Base-by-base conservation (phyloP, 2,113 vertebrate species). In the Mormyrus lacerda region DNA sequence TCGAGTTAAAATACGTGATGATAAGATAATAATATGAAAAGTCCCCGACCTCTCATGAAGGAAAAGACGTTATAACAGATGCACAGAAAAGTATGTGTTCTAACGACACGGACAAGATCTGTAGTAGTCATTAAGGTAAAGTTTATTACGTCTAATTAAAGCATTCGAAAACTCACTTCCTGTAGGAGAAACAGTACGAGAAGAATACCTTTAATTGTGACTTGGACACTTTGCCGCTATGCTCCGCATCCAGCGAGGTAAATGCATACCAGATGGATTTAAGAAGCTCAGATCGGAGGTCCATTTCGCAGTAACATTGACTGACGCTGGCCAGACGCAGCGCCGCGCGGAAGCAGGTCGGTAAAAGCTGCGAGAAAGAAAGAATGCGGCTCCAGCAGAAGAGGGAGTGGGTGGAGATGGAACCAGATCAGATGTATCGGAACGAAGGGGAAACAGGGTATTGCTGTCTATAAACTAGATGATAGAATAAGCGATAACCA, bases 231-330 rank as follows among this genome's bases (percentile, higher is more conserved):
- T 96, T 96, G 0, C 95, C 95, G 39, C 95, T 95, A 84, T 93
- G 94, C 88, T 96, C 95, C 83, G 94, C 93, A 89, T 96, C 95
- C 94, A 96, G 94, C 55, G 95, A 95, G 4, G 95, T 96, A 92
- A 96, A 96, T 27, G 95, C 95, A 90, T 96, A 95, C 95, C 95
- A 96, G 90, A 96, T 95, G 82, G 95, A 96, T 86, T 96, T 96
- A 35, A 96, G 95, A 2, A 96, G 95, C 53, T 96, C 94, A 50
- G 94, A 90, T 93, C 93, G 94, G 53, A 96, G 85, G 91, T 95
- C 94, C 95, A 96, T 96, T 87, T 89, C 89, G 87, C 24, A 27
- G 69, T 39, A 51, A 35, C 86, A 76, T 87, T 47, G 35, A 47
- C 17, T 42, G 82, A 17, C 44, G 21, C 82, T 4, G 82, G 15